Evolutionary conservation across 2,113 vertebrate species (phyloP), one percentile per base, ranked within the genome.

Genomic region (Odocoileus hemionus): DNA sequence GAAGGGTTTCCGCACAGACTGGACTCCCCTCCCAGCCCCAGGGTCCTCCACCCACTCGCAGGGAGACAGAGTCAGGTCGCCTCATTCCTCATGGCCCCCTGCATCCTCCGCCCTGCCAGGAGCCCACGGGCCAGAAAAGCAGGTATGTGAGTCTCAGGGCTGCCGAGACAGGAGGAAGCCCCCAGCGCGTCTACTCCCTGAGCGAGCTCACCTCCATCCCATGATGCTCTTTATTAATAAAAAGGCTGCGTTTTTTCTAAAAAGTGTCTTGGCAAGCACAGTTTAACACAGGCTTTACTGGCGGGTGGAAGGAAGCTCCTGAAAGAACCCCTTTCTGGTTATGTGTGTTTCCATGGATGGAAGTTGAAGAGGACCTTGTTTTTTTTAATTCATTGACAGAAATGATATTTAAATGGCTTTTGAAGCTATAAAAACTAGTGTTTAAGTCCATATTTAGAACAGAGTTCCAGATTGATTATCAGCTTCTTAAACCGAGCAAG

Each of bases 81-180:
- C 5, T 10, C 0, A 0, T 23, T 30, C 52, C 7, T 19, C 30
- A 0, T 3, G n/a, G 67, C 1, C 21, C 78, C 26, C 74, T 5
- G 10, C 1, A 17, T 19, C 43, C 15, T 0, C n/a, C 0, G 0
- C 7, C 1, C 78, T 0, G 1, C 45, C 78, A 19, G 78, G 78
- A 80, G 78, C 78, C 45, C 47, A 33, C 16, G 9, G 3, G 45
- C 45, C 45, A n/a, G 28, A 6, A 33, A 26, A 67, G 80, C 39
- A n/a, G 25, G 80, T 7, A 3, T 14, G 33, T 8, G 50, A 54
- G 50, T 82, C 10, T 16, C 30, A 33, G 47, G 47, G 47, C 79
- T 14, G 1, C 84, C 5, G 86, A 50, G 45, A 8, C 5, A 33
- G n/a, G 52, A 36, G 80, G 21, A 25, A 26, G 80, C 52, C 21